Evolutionary conservation across 2,888 invertebrate genomes (phyloP), one percentile per base, ranked within the genome.

Genomic region (Drosophila sordidula): DNA sequence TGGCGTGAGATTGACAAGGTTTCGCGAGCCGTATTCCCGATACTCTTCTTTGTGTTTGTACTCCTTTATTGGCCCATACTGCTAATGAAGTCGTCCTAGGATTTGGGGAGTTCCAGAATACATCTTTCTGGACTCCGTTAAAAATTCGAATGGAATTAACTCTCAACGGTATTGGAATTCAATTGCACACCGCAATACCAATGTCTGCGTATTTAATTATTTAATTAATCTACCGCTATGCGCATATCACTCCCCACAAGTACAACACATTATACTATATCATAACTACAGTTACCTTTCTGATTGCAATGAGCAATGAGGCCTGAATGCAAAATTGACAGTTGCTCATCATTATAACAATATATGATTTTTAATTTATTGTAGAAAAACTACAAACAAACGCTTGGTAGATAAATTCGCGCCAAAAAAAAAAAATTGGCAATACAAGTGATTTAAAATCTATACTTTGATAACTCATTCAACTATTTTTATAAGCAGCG

Each of bases 41-140:
- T 95, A 14, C 90, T 96, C n/a, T 97, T 97, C 92, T 93, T 96
- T 16, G 93, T 96, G 16, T 96, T 97, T 90, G 94, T 95, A 55
- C 93, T 95, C 0, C 93, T 96, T 89, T 97, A 96, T 92, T 97
- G 96, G 96, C 96, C 96, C 0, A 95, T 96, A 66, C 92, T 97
- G 49, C 92, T 96, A 47, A 93, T 96, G 77, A 95, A 95, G 89
- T 95, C 95, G 45, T 91, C 92, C 90, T 92, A 92, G 91, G 90
- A 91, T 83, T 89, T 92, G 72, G 87, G 91, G 91, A 91, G 91
- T 74, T 91, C 92, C 91, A 91, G 91, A 87, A 47, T 49, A n/a
- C 88, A 90, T 50, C 77, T 87, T 68, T 90, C 92, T 91, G 91
- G 92, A 89, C 91, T 92, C 91, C 92, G 90, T 82, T 91, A 89